These are phyloP conservation scores for Xiphorhynchus elegans DNA, from an alignment of 2,113 vertebrate genomes.

Conservation along the genomic window DNA sequence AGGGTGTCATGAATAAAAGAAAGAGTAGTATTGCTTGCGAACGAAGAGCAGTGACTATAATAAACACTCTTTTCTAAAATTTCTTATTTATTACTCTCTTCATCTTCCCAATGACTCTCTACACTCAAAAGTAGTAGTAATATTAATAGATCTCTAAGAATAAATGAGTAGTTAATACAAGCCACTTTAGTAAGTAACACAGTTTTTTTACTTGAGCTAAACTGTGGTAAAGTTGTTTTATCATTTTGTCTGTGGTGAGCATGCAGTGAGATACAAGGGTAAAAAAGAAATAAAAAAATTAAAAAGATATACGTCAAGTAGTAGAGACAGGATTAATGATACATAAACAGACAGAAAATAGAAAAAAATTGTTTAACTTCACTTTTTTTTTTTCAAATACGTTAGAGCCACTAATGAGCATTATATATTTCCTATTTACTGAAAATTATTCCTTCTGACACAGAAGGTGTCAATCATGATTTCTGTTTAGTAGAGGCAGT, in stretches of 20 bases:
- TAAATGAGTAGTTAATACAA: background rate
- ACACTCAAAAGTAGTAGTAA: background rate
- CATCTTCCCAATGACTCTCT: background rate
- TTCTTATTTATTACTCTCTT: background rate
- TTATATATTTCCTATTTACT: constrained; percentile 35
- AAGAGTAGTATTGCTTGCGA: background rate
- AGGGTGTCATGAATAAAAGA: background rate
- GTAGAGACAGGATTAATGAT: background rate
- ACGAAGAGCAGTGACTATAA: background rate
- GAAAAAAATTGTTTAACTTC: background rate
- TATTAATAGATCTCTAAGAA: background rate
- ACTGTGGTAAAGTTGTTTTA: background rate
- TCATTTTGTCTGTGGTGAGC: background rate
- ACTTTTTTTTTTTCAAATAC: background rate
- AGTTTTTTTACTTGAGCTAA: background rate
- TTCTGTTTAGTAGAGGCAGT: constrained; percentile 25
- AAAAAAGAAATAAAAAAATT: background rate
- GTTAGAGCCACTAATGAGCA: background rate
- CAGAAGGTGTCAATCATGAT: constrained; percentile 5
- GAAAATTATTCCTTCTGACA: constrained; percentile 27
- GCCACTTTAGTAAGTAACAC: background rate
- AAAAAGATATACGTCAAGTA: background rate
- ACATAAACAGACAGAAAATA: background rate
- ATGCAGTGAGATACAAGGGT: background rate
- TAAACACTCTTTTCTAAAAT: background rate